Evolutionary conservation across 2,888 invertebrate species (phyloP).

Genomic region (Ryuthela nishihirai): DNA sequence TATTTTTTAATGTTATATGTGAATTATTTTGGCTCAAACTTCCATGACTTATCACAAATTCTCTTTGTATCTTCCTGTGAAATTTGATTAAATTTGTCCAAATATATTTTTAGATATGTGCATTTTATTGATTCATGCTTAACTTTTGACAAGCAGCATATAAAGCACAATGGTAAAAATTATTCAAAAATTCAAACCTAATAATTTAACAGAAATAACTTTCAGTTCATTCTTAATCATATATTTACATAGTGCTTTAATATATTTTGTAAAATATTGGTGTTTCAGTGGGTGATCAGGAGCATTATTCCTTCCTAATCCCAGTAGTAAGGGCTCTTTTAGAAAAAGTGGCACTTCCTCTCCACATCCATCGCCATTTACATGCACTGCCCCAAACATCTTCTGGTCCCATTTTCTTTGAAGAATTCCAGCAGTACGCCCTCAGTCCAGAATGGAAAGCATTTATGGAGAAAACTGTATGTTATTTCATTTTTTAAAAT

Average conservation of each 20-base stretch:
- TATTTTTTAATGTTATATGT: no score
- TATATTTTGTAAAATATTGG: not conserved
- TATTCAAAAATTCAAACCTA: no score
- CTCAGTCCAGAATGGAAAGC: constrained; percentile 57
- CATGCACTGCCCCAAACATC: constrained; percentile 57
- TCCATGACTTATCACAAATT: no score
- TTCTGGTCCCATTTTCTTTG: constrained; percentile 59
- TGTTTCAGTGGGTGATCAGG: constrained; percentile 46
- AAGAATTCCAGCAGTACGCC: constrained; percentile 60
- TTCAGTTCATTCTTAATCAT: not conserved
- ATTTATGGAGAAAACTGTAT: constrained; percentile 57
- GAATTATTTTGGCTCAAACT: no score
- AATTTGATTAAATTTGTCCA: no score
- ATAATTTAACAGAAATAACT: no score
- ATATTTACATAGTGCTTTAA: not conserved
- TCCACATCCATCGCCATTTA: constrained; percentile 48
- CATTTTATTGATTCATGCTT: no score
- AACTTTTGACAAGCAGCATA: no score
- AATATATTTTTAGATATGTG: no score
- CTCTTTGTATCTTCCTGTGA: no score
- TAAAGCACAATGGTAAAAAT: no score
- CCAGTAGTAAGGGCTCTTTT: constrained; percentile 61
- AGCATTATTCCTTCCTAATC: constrained; percentile 61
- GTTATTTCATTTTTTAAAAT: constrained; percentile 32
- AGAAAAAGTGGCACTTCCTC: constrained; percentile 53